phyloP scores from a whole-genome alignment of 2,888 invertebrate species.

The Drosophila mulleri region DNA sequence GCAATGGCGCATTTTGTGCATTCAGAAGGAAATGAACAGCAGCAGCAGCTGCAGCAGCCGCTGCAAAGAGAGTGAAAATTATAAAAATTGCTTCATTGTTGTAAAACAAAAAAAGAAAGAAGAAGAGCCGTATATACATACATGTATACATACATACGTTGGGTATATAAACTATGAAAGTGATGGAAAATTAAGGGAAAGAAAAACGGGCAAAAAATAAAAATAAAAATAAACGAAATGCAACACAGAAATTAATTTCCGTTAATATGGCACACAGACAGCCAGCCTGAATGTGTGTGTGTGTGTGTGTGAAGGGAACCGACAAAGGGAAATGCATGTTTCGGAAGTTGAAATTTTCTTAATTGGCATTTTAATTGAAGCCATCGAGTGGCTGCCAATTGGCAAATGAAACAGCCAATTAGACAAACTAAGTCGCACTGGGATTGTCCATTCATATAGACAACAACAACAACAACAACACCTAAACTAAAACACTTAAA shows the following conservation, averaged over 20 bases:
- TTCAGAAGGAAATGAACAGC: constrained; percentile 73
- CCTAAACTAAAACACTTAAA: constrained; percentile 1
- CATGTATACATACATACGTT: not conserved
- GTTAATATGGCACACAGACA: constrained; percentile 53
- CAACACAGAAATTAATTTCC: constrained; percentile 72
- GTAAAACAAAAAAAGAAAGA: constrained; percentile 36
- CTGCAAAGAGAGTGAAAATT: constrained; percentile 56
- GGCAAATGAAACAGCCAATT: constrained; percentile 26
- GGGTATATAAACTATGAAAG: constrained; percentile 27
- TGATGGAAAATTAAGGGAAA: constrained; percentile 31
- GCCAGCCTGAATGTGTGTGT: not conserved
- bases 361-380: constrained; percentile 72
- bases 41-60: constrained; percentile 33
- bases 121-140: constrained; percentile 1
- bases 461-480: not conserved
- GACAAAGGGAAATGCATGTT: constrained; percentile 41
- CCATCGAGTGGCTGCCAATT: constrained; percentile 34
- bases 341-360: constrained; percentile 66
- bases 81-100: constrained; percentile 60
- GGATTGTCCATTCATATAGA: constrained; percentile 10
- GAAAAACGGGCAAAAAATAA: constrained; percentile 9
- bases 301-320: not conserved
- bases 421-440: constrained; percentile 17
- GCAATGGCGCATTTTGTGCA: constrained; percentile 58
- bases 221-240: constrained; percentile 36